These are phyloP conservation scores for Plecotus auritus DNA, from an alignment of 2,113 vertebrate genomes.

Conservation along the genomic window DNA sequence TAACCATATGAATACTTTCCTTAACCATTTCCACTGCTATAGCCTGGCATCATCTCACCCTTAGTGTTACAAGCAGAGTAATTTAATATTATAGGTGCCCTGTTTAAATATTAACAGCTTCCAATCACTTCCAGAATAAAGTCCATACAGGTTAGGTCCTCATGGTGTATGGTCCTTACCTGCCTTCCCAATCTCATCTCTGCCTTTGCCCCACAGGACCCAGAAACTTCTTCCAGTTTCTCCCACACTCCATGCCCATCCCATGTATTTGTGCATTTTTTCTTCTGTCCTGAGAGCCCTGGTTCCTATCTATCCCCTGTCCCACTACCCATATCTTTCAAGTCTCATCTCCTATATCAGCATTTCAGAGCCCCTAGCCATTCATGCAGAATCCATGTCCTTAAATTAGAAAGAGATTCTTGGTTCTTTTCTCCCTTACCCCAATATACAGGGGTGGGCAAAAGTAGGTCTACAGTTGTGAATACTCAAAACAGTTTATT, in stretches of 20 bases:
- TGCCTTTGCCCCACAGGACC: not conserved
- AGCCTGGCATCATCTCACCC: not conserved
- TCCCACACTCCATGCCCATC: not conserved
- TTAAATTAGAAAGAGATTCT: not conserved
- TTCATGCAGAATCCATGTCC: not conserved
- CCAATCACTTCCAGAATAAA: not conserved
- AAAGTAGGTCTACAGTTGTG: not conserved
- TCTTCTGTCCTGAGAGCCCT: not conserved
- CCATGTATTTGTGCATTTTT: not conserved
- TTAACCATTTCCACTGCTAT: not conserved
- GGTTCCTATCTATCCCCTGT: not conserved
- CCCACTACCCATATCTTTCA: not conserved
- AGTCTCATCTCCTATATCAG: not conserved
- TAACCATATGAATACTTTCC: not conserved
- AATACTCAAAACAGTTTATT: not conserved
- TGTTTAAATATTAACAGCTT: constrained; percentile 4
- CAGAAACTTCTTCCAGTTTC: not conserved
- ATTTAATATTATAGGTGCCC: not conserved
- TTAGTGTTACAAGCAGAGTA: constrained; percentile 18
- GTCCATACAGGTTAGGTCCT: not conserved
- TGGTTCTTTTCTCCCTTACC: not conserved
- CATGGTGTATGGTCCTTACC: not conserved
- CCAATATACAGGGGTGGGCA: not conserved
- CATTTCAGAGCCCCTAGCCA: not conserved
- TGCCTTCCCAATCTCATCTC: not conserved